These are phyloP conservation scores for Acrocyrtus sp. DNA, from an alignment of 2,888 invertebrate genomes.

Conservation along the genomic window DNA sequence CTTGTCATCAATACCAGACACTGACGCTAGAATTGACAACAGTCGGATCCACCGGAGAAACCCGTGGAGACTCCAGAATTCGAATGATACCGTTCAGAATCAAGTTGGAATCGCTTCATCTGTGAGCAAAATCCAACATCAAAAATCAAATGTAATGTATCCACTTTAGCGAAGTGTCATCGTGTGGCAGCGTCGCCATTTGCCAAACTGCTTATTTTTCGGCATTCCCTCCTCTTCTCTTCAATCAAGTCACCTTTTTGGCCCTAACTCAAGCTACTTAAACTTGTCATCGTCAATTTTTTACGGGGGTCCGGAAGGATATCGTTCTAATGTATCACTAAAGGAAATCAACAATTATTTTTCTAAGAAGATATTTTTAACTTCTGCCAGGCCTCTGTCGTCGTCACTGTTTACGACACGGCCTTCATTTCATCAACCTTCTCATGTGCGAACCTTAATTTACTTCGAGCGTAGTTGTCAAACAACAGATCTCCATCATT, in stretches of 20 bases:
- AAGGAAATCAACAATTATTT: neutral
- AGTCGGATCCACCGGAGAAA: slow-evolving; percentile 12
- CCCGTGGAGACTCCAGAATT: neutral
- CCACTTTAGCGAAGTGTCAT: slow-evolving; percentile 42
- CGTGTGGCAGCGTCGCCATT: slow-evolving; percentile 38
- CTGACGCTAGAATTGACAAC: slow-evolving; percentile 14
- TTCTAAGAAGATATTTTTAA: slow-evolving; percentile 4
- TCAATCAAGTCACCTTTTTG: slow-evolving; percentile 16
- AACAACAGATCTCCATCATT: slow-evolving; percentile 52
- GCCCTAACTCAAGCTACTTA: neutral
- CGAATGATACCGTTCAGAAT: slow-evolving; percentile 28
- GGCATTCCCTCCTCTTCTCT: slow-evolving; percentile 32
- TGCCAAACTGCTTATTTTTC: slow-evolving; percentile 44
- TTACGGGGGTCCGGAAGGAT: neutral
- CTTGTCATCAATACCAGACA: slow-evolving; percentile 16
- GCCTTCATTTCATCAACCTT: slow-evolving; percentile 36
- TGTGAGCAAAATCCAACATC: slow-evolving; percentile 38
- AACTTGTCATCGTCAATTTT: neutral
- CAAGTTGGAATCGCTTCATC: slow-evolving; percentile 34
- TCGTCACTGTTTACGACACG: slow-evolving; percentile 34
- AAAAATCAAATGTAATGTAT: slow-evolving; percentile 37
- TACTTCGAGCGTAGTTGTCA: slow-evolving; percentile 35
- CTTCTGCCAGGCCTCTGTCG: slow-evolving; percentile 34
- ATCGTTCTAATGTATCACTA: neutral
- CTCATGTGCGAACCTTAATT: slow-evolving; percentile 48